phyloP scores from a whole-genome alignment of 2,797 vertebrate genomes.

The Rallus crepitans region DNA sequence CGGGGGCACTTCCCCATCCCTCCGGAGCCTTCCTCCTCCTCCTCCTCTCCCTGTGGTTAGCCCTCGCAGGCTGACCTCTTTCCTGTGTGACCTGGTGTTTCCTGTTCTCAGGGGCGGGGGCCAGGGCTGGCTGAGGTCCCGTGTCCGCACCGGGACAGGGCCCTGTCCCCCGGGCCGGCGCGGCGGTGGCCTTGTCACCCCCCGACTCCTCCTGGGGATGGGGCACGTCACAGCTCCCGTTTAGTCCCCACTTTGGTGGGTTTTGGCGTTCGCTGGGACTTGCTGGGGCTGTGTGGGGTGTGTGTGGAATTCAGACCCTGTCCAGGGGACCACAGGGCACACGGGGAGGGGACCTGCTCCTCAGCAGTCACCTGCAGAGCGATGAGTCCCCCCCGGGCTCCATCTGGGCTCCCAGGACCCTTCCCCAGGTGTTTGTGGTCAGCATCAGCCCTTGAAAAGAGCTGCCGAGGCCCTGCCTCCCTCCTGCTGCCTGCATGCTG shows the following conservation, averaged over 20 bases:
- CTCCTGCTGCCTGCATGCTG: no score
- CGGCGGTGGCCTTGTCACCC: neutral
- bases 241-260: neutral
- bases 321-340: neutral
- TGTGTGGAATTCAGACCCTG: neutral
- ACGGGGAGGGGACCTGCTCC: neutral
- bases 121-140: neutral
- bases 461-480: neutral
- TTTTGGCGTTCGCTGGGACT: neutral
- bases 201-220: fast-evolving
- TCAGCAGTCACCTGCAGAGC: neutral
- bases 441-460: neutral
- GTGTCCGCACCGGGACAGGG: neutral
- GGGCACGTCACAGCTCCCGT: neutral
- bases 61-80: neutral
- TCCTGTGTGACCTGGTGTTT: neutral
- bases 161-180: neutral
- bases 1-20: neutral
- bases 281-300: no score
- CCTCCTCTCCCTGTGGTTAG: neutral
- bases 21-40: neutral
- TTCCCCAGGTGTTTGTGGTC: neutral
- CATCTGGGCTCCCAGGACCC: neutral
- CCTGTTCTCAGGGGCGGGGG: neutral
- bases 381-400: fast-evolving